These are phyloP conservation scores for Amazona finschi DNA, from an alignment of 2,797 vertebrate species.

Conservation along the genomic window DNA sequence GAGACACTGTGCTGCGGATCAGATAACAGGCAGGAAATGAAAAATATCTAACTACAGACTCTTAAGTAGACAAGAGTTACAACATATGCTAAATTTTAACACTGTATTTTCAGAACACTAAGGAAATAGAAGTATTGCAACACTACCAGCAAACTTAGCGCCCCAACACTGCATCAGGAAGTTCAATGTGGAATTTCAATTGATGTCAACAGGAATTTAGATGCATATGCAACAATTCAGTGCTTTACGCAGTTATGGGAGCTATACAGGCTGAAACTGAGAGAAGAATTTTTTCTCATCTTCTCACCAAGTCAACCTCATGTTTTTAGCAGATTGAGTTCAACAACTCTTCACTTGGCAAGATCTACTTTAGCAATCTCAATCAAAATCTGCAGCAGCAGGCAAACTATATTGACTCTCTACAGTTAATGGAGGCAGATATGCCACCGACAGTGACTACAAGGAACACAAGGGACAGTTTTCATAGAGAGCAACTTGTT, in stretches of 20 bases:
- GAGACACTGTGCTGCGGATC: neutral
- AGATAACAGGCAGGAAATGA: neutral
- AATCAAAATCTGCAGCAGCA: neutral
- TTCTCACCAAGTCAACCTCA: neutral
- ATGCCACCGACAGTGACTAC: accelerated
- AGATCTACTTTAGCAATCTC: neutral
- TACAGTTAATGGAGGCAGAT: neutral
- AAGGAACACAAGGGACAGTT: neutral
- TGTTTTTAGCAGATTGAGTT: neutral
- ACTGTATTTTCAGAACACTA: neutral
- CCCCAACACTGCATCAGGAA: neutral
- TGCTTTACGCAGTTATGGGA: neutral
- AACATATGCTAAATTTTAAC: neutral
- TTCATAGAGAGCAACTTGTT: neutral
- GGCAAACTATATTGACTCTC: neutral
- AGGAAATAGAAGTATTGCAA: neutral
- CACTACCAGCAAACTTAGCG: neutral
- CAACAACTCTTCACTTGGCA: neutral
- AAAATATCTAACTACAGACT: neutral
- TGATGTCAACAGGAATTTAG: neutral
- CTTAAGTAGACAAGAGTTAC: neutral
- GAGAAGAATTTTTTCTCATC: neutral
- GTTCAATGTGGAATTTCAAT: neutral
- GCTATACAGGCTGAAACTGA: neutral
- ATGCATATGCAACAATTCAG: neutral